phyloP scores from a whole-genome alignment of 2,113 vertebrate genomes.

The Tyto alba region DNA sequence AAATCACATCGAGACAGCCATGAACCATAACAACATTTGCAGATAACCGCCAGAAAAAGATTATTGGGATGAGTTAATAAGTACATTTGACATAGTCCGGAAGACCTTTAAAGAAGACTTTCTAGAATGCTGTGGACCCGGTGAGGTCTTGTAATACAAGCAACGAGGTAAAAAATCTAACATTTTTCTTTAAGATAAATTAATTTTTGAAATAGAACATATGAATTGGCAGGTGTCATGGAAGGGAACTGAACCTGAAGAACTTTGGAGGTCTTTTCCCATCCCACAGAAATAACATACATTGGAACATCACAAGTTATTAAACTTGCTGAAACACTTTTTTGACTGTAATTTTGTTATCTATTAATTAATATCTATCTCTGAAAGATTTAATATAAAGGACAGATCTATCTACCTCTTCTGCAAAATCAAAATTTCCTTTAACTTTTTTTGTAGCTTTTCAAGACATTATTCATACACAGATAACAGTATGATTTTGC shows the following conservation, averaged over 20 bases:
- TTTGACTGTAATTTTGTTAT: neutral
- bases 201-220: neutral
- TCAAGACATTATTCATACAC: neutral
- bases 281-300: neutral
- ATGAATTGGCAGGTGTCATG: neutral
- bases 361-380: neutral
- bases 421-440: neutral
- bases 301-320: neutral
- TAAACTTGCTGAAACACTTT: neutral
- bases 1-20: neutral
- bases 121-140: neutral
- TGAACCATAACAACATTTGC: neutral
- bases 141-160: neutral
- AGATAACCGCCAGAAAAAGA: neutral
- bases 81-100: neutral
- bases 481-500: neutral
- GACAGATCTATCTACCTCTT: neutral
- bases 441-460: neutral
- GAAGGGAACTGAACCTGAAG: neutral
- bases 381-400: neutral
- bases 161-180: fast-evolving
- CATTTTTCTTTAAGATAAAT: neutral
- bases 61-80: neutral
- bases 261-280: neutral
- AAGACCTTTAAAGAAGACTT: neutral